Conservation (phyloP, 2,113 vertebrate species). For the Oncorhynchus nerka region DNA sequence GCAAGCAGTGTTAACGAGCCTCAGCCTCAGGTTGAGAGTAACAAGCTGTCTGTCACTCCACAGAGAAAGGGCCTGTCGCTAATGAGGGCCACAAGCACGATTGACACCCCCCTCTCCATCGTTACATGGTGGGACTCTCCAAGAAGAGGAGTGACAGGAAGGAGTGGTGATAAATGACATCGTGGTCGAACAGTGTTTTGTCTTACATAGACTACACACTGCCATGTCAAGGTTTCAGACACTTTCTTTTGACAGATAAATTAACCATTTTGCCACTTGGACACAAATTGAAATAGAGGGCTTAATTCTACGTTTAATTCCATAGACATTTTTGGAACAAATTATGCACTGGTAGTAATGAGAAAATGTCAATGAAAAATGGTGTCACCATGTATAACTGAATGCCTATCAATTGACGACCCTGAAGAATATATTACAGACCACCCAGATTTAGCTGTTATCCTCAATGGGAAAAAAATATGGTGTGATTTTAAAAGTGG, state of each 20-base stretch:
- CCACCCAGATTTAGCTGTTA: background rate
- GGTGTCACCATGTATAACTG: no score
- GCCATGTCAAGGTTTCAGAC: no score
- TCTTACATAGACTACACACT: background rate
- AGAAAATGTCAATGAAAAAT: no score
- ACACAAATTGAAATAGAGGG: no score
- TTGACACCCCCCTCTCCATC: background rate
- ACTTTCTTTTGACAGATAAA: no score
- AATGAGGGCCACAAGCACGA: constrained; percentile 66
- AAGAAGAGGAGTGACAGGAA: background rate
- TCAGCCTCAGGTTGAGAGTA: constrained; percentile 84
- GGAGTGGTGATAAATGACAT: background rate
- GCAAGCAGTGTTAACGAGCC: constrained; percentile 86
- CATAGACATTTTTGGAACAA: no score
- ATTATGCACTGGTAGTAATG: no score
- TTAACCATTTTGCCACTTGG: no score
- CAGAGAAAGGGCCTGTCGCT: constrained; percentile 80
- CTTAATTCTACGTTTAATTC: no score
- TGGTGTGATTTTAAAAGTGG: background rate
- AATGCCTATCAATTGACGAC: background rate
- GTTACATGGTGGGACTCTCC: background rate
- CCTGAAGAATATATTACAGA: background rate
- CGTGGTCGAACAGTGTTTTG: background rate
- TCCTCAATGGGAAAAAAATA: background rate
- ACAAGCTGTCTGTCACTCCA: constrained; percentile 86